phyloP scores from a whole-genome alignment of 2,113 vertebrate species.

The Phalacrocorax carbo region DNA sequence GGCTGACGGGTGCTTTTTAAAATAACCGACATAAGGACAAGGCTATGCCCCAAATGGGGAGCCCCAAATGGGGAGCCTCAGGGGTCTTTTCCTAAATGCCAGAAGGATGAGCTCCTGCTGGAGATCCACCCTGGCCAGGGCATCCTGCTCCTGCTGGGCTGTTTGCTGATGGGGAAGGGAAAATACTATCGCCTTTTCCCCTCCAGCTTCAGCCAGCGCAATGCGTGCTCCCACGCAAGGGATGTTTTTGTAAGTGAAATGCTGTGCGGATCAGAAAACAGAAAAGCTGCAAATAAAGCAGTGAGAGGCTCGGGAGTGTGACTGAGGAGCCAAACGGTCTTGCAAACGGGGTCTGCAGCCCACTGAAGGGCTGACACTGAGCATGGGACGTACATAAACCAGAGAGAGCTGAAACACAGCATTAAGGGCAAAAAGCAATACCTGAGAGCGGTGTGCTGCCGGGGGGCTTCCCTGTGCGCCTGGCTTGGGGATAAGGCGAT shows the following conservation, averaged over 20 bases:
- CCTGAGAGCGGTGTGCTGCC: background rate
- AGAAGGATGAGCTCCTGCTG: background rate
- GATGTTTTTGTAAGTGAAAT: background rate
- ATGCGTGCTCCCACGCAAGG: accelerated
- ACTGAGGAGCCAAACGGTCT: background rate
- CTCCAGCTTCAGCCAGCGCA: background rate
- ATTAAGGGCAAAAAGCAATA: background rate
- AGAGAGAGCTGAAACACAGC: background rate
- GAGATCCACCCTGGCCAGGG: too few relatives aligned
- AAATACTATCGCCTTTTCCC: background rate
- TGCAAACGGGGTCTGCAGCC: background rate
- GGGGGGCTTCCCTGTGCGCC: background rate
- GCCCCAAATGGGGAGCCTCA: background rate
- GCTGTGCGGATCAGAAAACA: background rate
- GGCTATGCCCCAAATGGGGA: too few relatives aligned
- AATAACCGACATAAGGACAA: accelerated
- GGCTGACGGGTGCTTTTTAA: background rate
- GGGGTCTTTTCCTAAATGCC: accelerated
- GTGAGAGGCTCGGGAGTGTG: background rate
- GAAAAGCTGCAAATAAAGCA: background rate
- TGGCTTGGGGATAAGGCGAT: too few relatives aligned
- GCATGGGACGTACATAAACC: accelerated
- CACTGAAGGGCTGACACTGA: background rate
- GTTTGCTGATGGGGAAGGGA: background rate
- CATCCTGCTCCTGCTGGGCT: background rate